These are phyloP conservation scores for Laticauda laticaudata DNA, from an alignment of 2,113 vertebrate genomes.

Conservation along the genomic window DNA sequence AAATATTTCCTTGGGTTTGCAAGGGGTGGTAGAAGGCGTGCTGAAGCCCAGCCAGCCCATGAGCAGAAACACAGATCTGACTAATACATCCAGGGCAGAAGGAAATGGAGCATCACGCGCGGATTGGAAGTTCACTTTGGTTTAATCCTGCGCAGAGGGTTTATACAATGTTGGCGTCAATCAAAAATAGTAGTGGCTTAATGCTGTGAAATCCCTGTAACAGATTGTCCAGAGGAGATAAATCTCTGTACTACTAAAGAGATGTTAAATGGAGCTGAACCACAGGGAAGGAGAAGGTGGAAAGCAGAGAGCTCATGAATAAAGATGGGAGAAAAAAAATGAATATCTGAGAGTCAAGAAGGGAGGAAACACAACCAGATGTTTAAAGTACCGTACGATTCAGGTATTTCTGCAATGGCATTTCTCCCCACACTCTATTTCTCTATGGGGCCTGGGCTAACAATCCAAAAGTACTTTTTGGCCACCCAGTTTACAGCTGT, in stretches of 20 bases:
- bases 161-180: conserved; percentile 58
- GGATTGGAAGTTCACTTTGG: conserved; percentile 65
- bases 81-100: conserved; percentile 34
- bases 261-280: not conserved
- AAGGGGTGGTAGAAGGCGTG: not conserved
- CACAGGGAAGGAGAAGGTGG: not conserved
- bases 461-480: not conserved
- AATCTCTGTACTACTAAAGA: conserved; percentile 10
- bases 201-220: conserved; percentile 62
- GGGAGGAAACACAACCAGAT: not conserved
- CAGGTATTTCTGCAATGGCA: not conserved
- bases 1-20: not conserved
- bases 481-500: not conserved
- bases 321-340: not conserved
- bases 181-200: conserved; percentile 71
- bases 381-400: not conserved
- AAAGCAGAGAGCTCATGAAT: not conserved
- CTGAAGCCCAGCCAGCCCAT: not conserved
- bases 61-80: not conserved
- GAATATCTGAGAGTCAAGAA: not conserved
- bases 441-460: not conserved
- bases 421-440: not conserved
- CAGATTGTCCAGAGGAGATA: conserved; percentile 55
- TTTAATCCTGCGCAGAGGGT: conserved; percentile 60
- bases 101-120: conserved; percentile 41